Base-by-base conservation (phyloP, 2,888 invertebrate species). In the Epicampocera succincta region DNA sequence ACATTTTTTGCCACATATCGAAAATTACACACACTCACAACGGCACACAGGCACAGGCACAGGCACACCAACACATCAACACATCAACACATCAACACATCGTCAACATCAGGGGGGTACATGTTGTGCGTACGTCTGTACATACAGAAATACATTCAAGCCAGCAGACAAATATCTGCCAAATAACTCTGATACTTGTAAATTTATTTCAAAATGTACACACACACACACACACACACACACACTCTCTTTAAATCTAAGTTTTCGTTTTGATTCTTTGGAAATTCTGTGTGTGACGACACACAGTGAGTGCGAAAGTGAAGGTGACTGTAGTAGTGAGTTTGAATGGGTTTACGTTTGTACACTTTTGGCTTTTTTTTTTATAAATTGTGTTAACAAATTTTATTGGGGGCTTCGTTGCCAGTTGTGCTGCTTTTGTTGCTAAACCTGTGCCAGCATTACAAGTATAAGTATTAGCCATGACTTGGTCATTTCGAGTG, bases 201-300 rank as follows among this genome's bases (percentile, higher is more conserved):
- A 71, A 79, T 79, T 52, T 65, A 33, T 69, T 69, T 69, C 11
- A 50, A 74, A 81, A 56, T 77, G 78, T 69, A 81, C 68, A 52
- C 73, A 65, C 19, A 44, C 46, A 66, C 66, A 61, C 15, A 8
- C 8, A 46, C 15, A 3, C n/a, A 54, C 54, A 68, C n/a, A n/a
- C n/a, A n/a, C n/a, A n/a, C n/a, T n/a, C n/a, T n/a, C n/a, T 71
- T 56, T 48, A 21, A n/a, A n/a, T 56, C 17, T 66, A 8, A 46
- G 9, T 48, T 65, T 44, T 15, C 15, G 8, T 56, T 44, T 40
- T 46, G 38, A 58, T 61, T 58, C 11, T 48, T 17, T 29, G 48
- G 25, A 54, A 61, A 56, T n/a, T 68, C 61, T 25, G 19, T 25
- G n/a, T 54, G 63, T 44, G 56, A 13, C 29, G 50, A 50, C 8